Evolutionary conservation across 2,113 vertebrate genomes (phyloP), one percentile per base, ranked within the genome.

Genomic region (Limnothrissa miodon): DNA sequence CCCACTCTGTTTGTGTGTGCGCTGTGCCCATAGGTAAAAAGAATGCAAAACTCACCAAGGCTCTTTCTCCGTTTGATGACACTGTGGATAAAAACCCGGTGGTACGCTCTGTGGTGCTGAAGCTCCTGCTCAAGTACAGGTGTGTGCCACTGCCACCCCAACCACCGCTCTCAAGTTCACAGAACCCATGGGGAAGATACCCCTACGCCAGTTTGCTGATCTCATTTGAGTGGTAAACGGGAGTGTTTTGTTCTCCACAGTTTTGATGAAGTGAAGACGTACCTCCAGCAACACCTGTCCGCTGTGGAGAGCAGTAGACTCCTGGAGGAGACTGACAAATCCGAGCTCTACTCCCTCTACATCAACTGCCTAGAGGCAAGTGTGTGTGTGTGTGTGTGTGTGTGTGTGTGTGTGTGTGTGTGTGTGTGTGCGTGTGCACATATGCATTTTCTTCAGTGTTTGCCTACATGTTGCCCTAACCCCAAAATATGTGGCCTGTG

Each of bases 71-170:
- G 0, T 99, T 99, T 79, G 91, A 97, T 0, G 98, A 99, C 0
- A 94, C 96, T 8, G 92, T 97, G 88, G 98, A 99, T 90, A 95
- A 95, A 91, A 98, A 94, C 81, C 98, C 98, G 0, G 90, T 99
- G 56, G 93, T 97, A 85, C 97, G 98, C 80, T 99, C 98, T 0
- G 94, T 97, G 4, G 91, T 99, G 79, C 93, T 99, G 78, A 98
- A 99, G 88, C 94, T 99, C 39, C 95, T 99, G 46, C 85, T 99
- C 48, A 98, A 99, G 85, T 98, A 98, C 93, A 99, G 97, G 98
- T 99, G 85, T 89, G 88, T 42, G 42, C 6, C 2, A 4, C 2
- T 42, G 42, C 83, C 29, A 19, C 0, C 5, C 0, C 10, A 2
- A 0, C 17, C 48, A 56, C n/a, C 11, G 25, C 5, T 9, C 29